Evolutionary conservation across 2,888 invertebrate genomes (phyloP), one percentile per base, ranked within the genome.

Genomic region (Melikaiella ostensackeni): DNA sequence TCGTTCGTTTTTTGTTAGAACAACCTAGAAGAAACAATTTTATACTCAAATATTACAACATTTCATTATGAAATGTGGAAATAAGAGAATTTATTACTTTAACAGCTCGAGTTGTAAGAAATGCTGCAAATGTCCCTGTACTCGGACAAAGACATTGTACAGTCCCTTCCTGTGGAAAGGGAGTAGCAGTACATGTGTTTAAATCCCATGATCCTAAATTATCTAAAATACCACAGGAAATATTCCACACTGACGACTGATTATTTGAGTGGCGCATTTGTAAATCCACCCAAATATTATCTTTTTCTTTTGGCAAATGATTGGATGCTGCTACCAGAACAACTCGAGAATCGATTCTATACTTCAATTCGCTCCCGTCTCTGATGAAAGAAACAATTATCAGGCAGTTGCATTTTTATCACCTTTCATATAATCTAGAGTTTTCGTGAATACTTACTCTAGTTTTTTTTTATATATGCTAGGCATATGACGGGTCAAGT

Each of bases 281-380:
- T 88, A 92, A 19, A 89, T 90, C 81, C 92, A 92, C 75, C 93
- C 92, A 80, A 91, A 90, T 73, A 91, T 93, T 87, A 35, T 83
- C 84, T n/a, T 83, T 76, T 50, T 86, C 84, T 70, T 85, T 82
- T 9, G 77, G 73, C 46, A 78, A 80, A 79, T 78, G 77, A 77
- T 79, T 79, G n/a, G 88, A 83, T 63, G 90, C 81, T 77, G 91
- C 90, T 16, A 93, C 91, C 21, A 91, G 90, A 11, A 93, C 90
- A 11, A 93, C 92, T 79, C 94, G 93, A 0, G 96, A 95, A 77
- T 94, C 93, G 75, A 95, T 92, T 85, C 93, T 93, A 90, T 94
- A 95, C 88, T 95, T 94, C 86, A 94, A 91, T 88, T 95, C 95
- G n/a, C 93, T 93, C 0, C 94, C 95, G 85, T 94, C 94, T 88